Evolutionary conservation across 1,140 invertebrate species (phyloP).

Genomic region (Marisa cornuarietis): DNA sequence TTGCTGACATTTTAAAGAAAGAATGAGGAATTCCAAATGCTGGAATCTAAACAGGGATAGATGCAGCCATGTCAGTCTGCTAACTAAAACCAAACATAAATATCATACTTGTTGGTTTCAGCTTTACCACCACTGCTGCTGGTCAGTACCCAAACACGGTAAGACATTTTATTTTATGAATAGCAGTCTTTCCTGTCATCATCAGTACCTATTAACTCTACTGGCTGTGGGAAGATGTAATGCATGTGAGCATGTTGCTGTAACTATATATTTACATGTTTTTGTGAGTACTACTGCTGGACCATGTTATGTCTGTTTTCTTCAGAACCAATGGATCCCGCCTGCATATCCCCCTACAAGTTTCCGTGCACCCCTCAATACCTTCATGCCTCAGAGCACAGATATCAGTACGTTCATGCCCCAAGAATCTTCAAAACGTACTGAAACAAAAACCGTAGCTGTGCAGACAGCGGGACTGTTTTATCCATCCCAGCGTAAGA

Average conservation of each 20-base stretch:
- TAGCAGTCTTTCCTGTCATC: background rate
- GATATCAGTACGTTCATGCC: slow-evolving; percentile 6
- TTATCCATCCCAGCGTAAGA: slow-evolving; percentile 61
- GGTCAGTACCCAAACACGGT: slow-evolving; percentile 32
- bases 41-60: too few relatives aligned
- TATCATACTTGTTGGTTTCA: slow-evolving; percentile 4
- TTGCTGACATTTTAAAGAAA: too few relatives aligned
- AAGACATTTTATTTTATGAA: slow-evolving; percentile 10
- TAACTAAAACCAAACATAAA: background rate
- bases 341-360: slow-evolving; percentile 14
- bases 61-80: too few relatives aligned
- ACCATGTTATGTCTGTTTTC: background rate
- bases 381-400: slow-evolving; percentile 24
- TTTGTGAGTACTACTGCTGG: background rate
- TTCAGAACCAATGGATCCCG: slow-evolving; percentile 28
- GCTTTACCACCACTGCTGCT: slow-evolving; percentile 33
- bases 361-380: background rate
- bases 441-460: slow-evolving; percentile 32
- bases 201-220: too few relatives aligned
- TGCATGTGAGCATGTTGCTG: too few relatives aligned
- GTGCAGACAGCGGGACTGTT: slow-evolving; percentile 66
- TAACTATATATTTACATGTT: background rate
- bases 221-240: too few relatives aligned
- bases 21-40: too few relatives aligned
- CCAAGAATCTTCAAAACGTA: slow-evolving; percentile 3